Evolutionary conservation across 2,797 vertebrate species (phyloP), one percentile per base, ranked within the genome.

Genomic region (Bucorvus abyssinicus): DNA sequence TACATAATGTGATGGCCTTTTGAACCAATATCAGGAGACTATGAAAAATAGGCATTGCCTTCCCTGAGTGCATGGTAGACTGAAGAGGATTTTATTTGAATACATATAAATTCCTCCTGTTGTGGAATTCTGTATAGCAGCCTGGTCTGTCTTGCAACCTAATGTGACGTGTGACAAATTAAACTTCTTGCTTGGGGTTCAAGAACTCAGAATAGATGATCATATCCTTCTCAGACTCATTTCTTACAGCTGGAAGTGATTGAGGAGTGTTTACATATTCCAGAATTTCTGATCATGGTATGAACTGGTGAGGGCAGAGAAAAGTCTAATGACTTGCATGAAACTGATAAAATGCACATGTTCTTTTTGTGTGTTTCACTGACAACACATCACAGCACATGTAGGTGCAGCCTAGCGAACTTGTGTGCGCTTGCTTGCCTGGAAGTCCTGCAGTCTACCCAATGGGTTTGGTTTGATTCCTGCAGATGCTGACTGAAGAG

Each of bases 211-310:
- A 78, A 79, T 27, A 76, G 44, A 84, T 44, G 32, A 59, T 47
- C 1, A 3, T 44, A 42, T 76, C 67, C 56, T 92, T 92, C 70
- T 79, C 74, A 95, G 67, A 79, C 15, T 20, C 17, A n/a, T 81
- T 90, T 95, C 47, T 73, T 69, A 69, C 63, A 94, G 44, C 55
- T 95, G 59, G 77, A 84, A 92, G 23, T 84, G 63, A 79, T 32
- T 74, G 52, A 84, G 16, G 36, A 79, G 26, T 45, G 61, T 61
- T 91, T 82, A 49, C 36, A 75, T 84, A 61, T 47, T 86, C 47
- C 27, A 81, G 32, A 81, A 68, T 14, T 65, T 82, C 23, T 65
- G 55, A 76, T 56, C 2, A 1, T 59, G 22, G 13, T 73, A 44
- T 69, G 70, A 90, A 73, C 22, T 55, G 15, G 17, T 76, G 45